Evolutionary conservation across 2,797 vertebrate species (phyloP).

Genomic region (Hippocampus kuda): DNA sequence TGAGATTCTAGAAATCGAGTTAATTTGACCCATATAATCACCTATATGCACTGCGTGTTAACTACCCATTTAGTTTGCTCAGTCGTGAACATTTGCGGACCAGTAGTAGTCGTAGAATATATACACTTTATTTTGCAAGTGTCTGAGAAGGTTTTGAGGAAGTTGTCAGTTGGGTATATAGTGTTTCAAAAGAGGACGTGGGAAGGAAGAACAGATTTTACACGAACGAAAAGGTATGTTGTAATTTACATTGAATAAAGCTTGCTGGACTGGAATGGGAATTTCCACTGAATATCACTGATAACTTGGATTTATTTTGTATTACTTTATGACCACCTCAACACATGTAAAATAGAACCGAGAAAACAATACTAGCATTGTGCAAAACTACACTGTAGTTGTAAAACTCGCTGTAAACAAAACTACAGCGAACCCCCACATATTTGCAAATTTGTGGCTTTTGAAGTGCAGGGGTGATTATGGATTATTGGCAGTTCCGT

Average conservation of each 20-base stretch:
- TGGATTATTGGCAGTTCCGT: no score
- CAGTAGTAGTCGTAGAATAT: conserved; percentile 10
- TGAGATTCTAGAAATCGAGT: conserved; percentile 7
- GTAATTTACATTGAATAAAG: conserved; percentile 41
- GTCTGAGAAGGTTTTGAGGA: conserved; percentile 42
- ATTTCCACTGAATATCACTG: neutral
- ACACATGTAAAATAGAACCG: neutral
- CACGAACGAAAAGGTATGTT: conserved; percentile 47
- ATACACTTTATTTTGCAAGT: conserved; percentile 26
- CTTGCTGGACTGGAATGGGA: conserved; percentile 25
- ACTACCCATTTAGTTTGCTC: conserved; percentile 16
- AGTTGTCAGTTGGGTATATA: conserved; percentile 37
- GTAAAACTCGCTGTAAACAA: no score
- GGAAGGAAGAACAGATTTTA: conserved; percentile 44
- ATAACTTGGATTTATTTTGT: neutral
- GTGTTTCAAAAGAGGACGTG: conserved; percentile 25
- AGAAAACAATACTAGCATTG: neutral
- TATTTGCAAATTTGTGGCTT: no score
- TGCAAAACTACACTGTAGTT: no score
- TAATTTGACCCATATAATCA: conserved; percentile 11
- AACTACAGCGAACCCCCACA: neutral
- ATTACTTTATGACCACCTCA: neutral
- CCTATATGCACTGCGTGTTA: conserved; percentile 22
- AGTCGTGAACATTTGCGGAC: conserved; percentile 26
- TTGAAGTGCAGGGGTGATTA: no score